phyloP scores from a whole-genome alignment of 2,113 vertebrate species.

The Anarrhichthys ocellatus region DNA sequence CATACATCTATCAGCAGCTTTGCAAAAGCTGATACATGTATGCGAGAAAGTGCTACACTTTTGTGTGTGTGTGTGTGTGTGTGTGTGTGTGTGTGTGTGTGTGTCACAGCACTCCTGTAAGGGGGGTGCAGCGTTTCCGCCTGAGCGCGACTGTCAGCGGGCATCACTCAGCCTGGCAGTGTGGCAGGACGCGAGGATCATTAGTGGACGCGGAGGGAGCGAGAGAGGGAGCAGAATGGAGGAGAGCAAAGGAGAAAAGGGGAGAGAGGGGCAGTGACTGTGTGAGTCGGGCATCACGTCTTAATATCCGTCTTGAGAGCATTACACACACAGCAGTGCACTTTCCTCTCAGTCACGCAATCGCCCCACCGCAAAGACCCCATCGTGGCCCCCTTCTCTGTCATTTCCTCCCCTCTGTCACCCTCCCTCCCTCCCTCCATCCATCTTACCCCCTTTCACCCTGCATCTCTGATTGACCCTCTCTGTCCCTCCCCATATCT shows the following conservation, averaged over 20 bases:
- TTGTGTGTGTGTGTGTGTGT: constrained; percentile 46
- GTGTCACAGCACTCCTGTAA: constrained; percentile 70
- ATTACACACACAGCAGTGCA: constrained; percentile 83
- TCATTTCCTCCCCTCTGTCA: constrained; percentile 59
- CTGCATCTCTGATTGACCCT: constrained; percentile 64
- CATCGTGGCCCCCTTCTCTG: constrained; percentile 45
- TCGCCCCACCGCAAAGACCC: constrained; percentile 61
- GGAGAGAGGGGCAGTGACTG: constrained; percentile 67
- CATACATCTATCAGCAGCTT: constrained; percentile 66
- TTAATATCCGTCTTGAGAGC: constrained; percentile 85
- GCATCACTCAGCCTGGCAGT: constrained; percentile 82
- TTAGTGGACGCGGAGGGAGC: constrained; percentile 80
- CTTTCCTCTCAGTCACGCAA: constrained; percentile 84
- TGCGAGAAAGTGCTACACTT: constrained; percentile 68
- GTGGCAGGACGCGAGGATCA: constrained; percentile 82
- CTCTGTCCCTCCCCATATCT: constrained; percentile 54
- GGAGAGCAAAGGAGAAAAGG: constrained; percentile 60
- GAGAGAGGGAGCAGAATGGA: constrained; percentile 69
- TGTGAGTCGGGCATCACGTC: constrained; percentile 67
- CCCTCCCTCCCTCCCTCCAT: constrained; percentile 43
- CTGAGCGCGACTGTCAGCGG: constrained; percentile 83
- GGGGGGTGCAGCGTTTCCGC: constrained; percentile 79
- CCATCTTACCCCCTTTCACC: constrained; percentile 44
- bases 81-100: constrained; percentile 58
- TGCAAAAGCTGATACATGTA: constrained; percentile 60